Percentiles rank a stretch among this genome's conserved stretches.
These are phyloP conservation scores for Oncopeltus fasciatus DNA, from an alignment of 1,140 invertebrate genomes.

Conservation along the genomic window DNA sequence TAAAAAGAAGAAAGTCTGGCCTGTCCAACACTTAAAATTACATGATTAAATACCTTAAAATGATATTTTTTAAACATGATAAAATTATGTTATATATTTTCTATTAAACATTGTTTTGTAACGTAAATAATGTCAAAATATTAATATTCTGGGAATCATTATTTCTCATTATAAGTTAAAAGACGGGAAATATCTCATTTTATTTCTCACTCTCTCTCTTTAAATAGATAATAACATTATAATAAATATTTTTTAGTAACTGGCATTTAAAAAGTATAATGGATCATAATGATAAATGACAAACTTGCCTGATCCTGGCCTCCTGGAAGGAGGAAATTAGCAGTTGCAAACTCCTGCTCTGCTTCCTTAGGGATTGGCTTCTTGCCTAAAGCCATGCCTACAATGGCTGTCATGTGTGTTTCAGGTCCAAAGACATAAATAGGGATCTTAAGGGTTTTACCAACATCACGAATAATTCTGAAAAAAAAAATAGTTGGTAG, in stretches of 20 bases:
- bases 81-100: no score
- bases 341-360: slow-evolving; percentile 60
- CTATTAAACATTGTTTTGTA: no score
- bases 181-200: not conserved
- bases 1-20: no score
- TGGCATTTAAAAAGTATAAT: not conserved
- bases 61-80: no score
- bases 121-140: no score
- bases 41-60: no score
- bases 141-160: no score
- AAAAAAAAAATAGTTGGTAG: no score
- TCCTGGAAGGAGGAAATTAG: slow-evolving; percentile 83
- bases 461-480: slow-evolving; percentile 76
- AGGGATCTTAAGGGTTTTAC: slow-evolving; percentile 77
- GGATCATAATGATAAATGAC: not conserved
- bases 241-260: not conserved
- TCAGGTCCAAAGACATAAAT: slow-evolving; percentile 96
- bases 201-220: not conserved
- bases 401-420: slow-evolving; percentile 98
- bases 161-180: not conserved
- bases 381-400: slow-evolving; percentile 91
- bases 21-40: no score
- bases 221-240: not conserved
- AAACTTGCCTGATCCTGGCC: slow-evolving; percentile 39
- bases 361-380: slow-evolving; percentile 60